phyloP scores from a whole-genome alignment of 92 coral and sea anemone genomes.

The Porites divaricata region DNA sequence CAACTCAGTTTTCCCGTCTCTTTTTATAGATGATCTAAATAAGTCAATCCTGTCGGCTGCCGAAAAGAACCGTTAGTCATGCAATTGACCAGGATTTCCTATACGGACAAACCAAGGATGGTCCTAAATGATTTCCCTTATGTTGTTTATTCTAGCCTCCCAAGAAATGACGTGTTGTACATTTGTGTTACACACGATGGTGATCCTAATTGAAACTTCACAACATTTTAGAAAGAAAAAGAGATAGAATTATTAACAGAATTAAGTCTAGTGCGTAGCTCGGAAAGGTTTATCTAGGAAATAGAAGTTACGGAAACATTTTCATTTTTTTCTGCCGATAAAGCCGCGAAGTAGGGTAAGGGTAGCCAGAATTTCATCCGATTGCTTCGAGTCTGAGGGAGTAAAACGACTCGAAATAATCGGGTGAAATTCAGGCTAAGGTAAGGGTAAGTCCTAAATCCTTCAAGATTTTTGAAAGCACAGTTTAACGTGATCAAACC shows the following conservation, averaged over 20 bases:
- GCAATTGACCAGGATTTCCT: not conserved
- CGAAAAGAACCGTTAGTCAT: not conserved
- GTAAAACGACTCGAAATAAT: too few relatives aligned
- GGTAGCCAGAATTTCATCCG: not conserved
- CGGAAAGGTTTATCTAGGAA: conserved; percentile 1
- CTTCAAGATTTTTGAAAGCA: conserved; percentile 8
- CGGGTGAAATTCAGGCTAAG: too few relatives aligned
- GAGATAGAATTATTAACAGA: conserved; percentile 11
- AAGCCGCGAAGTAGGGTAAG: not conserved
- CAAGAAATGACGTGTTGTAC: conserved; percentile 2
- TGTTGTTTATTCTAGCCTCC: not conserved
- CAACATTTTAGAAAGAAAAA: not conserved
- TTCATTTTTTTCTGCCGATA: not conserved
- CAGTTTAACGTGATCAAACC: conserved; percentile 3
- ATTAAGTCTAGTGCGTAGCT: not conserved
- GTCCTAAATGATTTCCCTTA: not conserved
- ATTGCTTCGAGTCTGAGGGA: too few relatives aligned
- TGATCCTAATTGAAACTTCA: conserved; percentile 2
- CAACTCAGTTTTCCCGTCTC: conserved; percentile 9
- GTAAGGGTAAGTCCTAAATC: too few relatives aligned
- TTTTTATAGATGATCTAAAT: not conserved
- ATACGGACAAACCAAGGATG: conserved; percentile 1
- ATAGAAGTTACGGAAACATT: not conserved
- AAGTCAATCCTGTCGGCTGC: not conserved
- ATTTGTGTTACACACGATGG: not conserved